Percentiles rank a stretch among this genome's conserved stretches.
Evolutionary conservation across 2,888 invertebrate genomes (phyloP).

Genomic region (Calameuta filiformis): DNA sequence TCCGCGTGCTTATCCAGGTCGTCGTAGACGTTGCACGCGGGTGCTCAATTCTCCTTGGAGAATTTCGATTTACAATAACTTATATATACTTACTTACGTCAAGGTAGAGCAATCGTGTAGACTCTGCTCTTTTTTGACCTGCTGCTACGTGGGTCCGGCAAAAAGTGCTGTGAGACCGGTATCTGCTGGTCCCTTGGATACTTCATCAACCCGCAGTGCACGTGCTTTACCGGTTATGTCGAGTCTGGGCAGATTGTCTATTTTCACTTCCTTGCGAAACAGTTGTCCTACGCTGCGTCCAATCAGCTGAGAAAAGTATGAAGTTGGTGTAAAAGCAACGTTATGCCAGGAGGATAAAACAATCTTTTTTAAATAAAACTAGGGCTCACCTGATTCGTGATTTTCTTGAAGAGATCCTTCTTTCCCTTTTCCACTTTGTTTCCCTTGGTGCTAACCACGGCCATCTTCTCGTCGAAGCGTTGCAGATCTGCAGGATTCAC

Average conservation of each 20-base stretch:
- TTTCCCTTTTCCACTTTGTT: constrained; percentile 89
- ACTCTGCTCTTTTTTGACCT: constrained; percentile 37
- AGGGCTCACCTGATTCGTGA: constrained; percentile 78
- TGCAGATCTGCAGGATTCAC: constrained; percentile 84
- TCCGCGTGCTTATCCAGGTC: not conserved
- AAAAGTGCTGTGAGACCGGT: constrained; percentile 59
- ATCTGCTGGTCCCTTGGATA: constrained; percentile 54
- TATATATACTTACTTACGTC: constrained; percentile 43
- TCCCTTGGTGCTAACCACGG: constrained; percentile 74
- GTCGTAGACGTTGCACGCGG: not conserved
- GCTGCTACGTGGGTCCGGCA: constrained; percentile 63
- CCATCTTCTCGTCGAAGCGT: constrained; percentile 87
- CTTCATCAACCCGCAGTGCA: constrained; percentile 53
- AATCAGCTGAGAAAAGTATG: constrained; percentile 73
- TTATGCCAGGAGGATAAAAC: not conserved
- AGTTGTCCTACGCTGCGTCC: constrained; percentile 88
- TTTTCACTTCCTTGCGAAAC: constrained; percentile 88
- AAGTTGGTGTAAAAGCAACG: not conserved
- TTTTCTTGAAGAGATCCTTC: constrained; percentile 90
- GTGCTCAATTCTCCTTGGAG: not conserved
- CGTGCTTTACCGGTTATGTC: constrained; percentile 61
- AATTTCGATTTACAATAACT: constrained; percentile 40
- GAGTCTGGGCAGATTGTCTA: constrained; percentile 84
- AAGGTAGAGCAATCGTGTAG: constrained; percentile 50
- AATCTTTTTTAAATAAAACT: not conserved